These are phyloP conservation scores for Candoia aspera DNA, from an alignment of 2,113 vertebrate genomes.

Conservation along the genomic window DNA sequence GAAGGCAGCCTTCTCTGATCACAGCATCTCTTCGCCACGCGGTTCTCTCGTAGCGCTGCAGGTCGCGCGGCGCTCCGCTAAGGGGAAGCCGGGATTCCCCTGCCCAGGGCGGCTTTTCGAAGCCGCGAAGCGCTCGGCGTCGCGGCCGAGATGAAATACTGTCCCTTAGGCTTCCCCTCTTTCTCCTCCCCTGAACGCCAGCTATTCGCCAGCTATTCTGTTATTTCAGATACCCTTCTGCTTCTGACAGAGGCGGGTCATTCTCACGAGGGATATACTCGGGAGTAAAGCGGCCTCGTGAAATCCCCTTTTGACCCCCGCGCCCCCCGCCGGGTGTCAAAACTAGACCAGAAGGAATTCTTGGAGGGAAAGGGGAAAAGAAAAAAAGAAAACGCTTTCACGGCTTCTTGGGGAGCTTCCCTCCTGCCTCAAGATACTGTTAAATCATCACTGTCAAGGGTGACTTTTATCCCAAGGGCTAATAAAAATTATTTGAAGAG, in stretches of 20 bases:
- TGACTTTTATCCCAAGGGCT: constrained; percentile 27
- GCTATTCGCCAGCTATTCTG: constrained; percentile 6
- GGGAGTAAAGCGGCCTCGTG: background rate
- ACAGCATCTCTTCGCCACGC: background rate
- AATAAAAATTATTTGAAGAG: constrained; percentile 34
- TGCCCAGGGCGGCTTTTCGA: background rate
- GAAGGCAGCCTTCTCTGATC: background rate
- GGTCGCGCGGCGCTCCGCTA: background rate
- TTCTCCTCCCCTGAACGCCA: background rate
- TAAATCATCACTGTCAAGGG: background rate
- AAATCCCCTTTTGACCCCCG: background rate
- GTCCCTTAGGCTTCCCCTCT: background rate
- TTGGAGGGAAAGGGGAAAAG: background rate
- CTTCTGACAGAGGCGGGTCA: background rate
- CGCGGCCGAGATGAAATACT: constrained; percentile 1
- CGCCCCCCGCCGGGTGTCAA: background rate
- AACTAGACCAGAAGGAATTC: background rate
- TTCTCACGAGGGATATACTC: background rate
- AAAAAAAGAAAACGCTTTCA: background rate
- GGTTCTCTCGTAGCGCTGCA: background rate
- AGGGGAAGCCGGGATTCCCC: background rate
- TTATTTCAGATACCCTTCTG: constrained; percentile 7
- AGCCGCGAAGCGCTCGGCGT: rapidly evolving
- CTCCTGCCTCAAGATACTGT: background rate
- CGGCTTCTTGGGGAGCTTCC: background rate